Evolutionary conservation across 2,113 vertebrate species (phyloP), one percentile per base, ranked within the genome.

Genomic region (Myotis lucifugus): DNA sequence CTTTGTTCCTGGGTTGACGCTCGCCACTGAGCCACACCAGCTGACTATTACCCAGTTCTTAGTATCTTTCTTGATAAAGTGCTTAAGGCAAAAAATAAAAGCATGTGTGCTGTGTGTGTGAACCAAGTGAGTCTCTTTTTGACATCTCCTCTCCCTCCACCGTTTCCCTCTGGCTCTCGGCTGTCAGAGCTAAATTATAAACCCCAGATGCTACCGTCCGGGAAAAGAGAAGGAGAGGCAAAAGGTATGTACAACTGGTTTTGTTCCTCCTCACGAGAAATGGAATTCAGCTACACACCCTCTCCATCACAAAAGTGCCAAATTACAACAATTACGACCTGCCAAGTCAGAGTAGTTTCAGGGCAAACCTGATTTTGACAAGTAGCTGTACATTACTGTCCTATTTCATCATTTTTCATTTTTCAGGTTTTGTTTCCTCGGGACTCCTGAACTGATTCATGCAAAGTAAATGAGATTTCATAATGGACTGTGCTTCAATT

Each of bases 361-460:
- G 59, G 88, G 61, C 91, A 88, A 78, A n/a, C 29, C 32, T 7
- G 70, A 61, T 73, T 83, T 85, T 32, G 46, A 48, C 13, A 3
- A 6, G 90, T 29, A 48, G 46, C 70, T 83, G 21, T 29, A 54
- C 56, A 6, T 61, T 78, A 59, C 21, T 34, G 37, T 56, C 85
- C 48, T 92, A 84, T 85, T 88, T 48, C 42, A 88, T 15, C 83
- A 96, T 79, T 92, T 96, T 87, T 94, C 17, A 46, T 69, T 84
- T 79, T 97, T 90, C 96, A 88, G 70, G 50, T 67, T 54, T 95
- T 88, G 92, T 97, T 88, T 97, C 97, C 93, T 97, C 32, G 1
- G 42, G 56, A 54, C 85, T 97, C 95, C 91, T 87, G 74, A 87
- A 90, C 48, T 0, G 54, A 97, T 89, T 85, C 34, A 88, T 88